Base-by-base conservation (phyloP, 2,888 invertebrate genomes). In the Pyrochroa serraticornis region DNA sequence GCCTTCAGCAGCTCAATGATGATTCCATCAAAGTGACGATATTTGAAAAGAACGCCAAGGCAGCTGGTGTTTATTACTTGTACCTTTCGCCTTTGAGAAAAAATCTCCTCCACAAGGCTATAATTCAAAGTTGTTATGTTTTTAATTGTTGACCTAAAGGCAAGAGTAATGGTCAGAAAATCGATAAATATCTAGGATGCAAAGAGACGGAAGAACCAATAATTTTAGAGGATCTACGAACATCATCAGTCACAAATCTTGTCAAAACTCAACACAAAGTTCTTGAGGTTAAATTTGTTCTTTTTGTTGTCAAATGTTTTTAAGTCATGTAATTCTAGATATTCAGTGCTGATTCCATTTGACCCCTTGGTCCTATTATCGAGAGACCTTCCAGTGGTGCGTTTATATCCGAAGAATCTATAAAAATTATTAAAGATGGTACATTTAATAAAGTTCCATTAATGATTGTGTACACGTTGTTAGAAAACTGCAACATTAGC, bases 11-110 rank as follows among this genome's bases (percentile, higher is more conserved):
- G 49, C 84, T 84, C 67, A 81, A 82, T 33, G 84, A 84, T 1
- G 81, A 84, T 71, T 75, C 81, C 0, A 69, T 80, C 6, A 84
- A 84, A 57, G 82, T 84, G 1, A 83, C 83, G 0, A 75, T 84
- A 7, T 82, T 83, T 67, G 84, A 84, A 0, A 82, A 83, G 68
- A 83, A 83, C 62, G 83, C 83, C 1, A 84, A 84, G 0, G 79
- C 75, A 7, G 80, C 80, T 30, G 79, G 82, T 1, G 77, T 81
- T 0, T 82, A 84, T 62, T 83, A 79, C 63, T 75, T 83, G n/a
- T n/a, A n/a, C n/a, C n/a, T n/a, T n/a, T n/a, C 82, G 0, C 80
- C 82, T 14, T 75, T 80, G 59, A 74, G 82, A 0, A 79, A 78
- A 66, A 77, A 77, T 10, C 61, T 76, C 8, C 75, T 75, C 50